These are phyloP conservation scores for Eulemur coronatus DNA, from an alignment of 2,797 vertebrate species.

Conservation along the genomic window DNA sequence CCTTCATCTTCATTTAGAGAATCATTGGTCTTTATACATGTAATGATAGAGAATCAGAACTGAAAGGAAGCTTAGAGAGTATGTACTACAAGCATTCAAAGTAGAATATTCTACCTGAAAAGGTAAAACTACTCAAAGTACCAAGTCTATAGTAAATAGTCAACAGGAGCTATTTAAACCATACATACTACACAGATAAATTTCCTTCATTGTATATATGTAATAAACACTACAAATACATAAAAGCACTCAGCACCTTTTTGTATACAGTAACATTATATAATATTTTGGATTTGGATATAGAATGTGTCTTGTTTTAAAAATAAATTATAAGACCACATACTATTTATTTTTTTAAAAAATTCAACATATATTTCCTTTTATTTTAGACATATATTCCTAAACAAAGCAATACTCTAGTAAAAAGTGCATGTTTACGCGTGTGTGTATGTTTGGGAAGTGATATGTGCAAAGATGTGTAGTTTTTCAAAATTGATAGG, in stretches of 20 bases:
- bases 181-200: neutral
- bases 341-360: neutral
- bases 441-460: neutral
- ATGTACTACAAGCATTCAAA: neutral
- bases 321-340: neutral
- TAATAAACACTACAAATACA: neutral
- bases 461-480: neutral
- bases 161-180: neutral
- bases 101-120: conserved; percentile 23
- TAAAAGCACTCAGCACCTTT: neutral
- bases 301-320: neutral
- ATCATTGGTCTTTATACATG: neutral
- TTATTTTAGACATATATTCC: neutral
- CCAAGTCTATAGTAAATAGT: neutral
- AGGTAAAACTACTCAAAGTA: neutral
- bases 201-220: neutral
- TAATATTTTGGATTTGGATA: neutral
- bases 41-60: neutral
- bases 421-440: neutral
- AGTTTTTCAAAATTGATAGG: neutral
- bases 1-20: neutral
- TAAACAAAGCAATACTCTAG: neutral
- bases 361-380: neutral
- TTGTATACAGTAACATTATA: neutral
- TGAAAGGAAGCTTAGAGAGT: neutral